Evolutionary conservation across 2,113 vertebrate genomes (phyloP).

Genomic region (Nannospalax galili): DNA sequence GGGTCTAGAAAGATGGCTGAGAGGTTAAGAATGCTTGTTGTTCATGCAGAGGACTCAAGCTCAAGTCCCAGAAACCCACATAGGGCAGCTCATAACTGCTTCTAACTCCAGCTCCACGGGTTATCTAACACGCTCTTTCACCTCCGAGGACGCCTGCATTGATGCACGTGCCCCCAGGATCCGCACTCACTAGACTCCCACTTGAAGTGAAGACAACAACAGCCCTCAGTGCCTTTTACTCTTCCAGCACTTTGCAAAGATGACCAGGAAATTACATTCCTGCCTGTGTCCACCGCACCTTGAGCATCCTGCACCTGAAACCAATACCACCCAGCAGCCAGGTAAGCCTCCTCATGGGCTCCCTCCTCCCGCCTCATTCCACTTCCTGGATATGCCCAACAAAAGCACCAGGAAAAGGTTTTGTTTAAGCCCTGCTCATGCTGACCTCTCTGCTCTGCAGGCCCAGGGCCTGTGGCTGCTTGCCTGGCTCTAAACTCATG

Average conservation of each 20-base stretch:
- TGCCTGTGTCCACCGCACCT: neutral
- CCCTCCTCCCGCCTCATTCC: neutral
- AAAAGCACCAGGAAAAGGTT: neutral
- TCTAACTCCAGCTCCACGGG: neutral
- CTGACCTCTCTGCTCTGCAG: accelerated
- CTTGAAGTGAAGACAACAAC: accelerated
- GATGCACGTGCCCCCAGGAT: neutral
- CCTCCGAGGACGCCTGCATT: neutral
- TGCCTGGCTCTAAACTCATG: accelerated
- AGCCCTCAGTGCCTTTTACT: neutral
- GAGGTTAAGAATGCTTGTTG: neutral
- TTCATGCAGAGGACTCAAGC: too few relatives aligned
- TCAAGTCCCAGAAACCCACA: neutral
- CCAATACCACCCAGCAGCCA: neutral
- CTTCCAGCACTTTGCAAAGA: neutral
- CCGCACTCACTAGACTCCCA: neutral
- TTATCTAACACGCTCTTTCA: neutral
- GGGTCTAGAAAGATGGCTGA: neutral
- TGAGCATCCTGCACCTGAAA: neutral
- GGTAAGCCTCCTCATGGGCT: neutral
- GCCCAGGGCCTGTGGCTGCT: neutral
- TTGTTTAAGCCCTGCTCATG: neutral
- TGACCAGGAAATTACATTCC: neutral
- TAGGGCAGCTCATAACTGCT: neutral
- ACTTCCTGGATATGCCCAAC: neutral